Percentiles rank a stretch among this genome's conserved stretches.
These are phyloP conservation scores for Ataeniobius toweri DNA, from an alignment of 2,797 vertebrate genomes.

Conservation along the genomic window DNA sequence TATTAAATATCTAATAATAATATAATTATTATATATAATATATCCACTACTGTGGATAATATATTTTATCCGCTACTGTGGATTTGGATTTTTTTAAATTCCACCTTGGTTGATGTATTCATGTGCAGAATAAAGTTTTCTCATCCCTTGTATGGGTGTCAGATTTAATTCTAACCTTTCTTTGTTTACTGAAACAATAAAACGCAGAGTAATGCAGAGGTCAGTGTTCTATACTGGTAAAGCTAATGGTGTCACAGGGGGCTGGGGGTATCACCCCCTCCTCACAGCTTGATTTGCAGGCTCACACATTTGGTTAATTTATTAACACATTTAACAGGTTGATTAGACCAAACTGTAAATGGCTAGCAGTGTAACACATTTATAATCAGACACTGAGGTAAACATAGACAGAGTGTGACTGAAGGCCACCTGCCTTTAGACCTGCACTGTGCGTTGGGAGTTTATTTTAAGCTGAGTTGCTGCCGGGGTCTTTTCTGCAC, in stretches of 20 bases:
- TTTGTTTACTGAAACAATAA: background rate
- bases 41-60: no score
- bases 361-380: slow-evolving; percentile 56
- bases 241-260: slow-evolving; percentile 51
- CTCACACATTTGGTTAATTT: slow-evolving; percentile 70
- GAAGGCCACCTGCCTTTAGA: slow-evolving; percentile 36
- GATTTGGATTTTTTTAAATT: background rate
- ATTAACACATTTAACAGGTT: slow-evolving; percentile 59
- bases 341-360: slow-evolving; percentile 57
- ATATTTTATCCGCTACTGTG: background rate
- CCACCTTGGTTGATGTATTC: background rate
- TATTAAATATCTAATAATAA: background rate
- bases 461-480: slow-evolving; percentile 23
- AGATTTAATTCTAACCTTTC: background rate
- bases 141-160: background rate
- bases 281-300: slow-evolving; percentile 69
- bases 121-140: background rate
- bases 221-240: slow-evolving; percentile 26
- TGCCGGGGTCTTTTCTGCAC: slow-evolving; percentile 22
- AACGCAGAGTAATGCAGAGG: background rate
- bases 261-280: slow-evolving; percentile 24
- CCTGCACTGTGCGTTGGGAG: slow-evolving; percentile 8
- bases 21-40: no score
- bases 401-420: slow-evolving; percentile 39
- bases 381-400: slow-evolving; percentile 52